These are phyloP conservation scores for Drosophila lacteicornis DNA, from an alignment of 1,140 invertebrate genomes.

Conservation along the genomic window DNA sequence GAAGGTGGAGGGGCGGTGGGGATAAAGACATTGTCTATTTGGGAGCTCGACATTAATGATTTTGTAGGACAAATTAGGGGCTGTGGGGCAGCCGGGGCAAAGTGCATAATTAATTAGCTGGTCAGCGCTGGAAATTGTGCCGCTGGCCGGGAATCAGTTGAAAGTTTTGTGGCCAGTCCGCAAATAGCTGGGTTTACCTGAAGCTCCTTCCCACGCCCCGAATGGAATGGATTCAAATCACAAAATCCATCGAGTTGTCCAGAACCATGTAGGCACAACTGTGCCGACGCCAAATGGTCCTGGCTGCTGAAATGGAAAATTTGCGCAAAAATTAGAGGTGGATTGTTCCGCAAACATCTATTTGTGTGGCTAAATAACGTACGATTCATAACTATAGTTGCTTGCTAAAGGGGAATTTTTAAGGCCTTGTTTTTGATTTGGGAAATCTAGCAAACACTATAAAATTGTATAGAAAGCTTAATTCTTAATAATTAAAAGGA, in stretches of 20 bases:
- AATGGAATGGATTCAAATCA: constrained; percentile 61
- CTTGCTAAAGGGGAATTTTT: not conserved
- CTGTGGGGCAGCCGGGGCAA: constrained; percentile 15
- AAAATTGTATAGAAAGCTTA: not conserved
- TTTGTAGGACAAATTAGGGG: constrained; percentile 52
- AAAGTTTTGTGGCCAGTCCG: constrained; percentile 43
- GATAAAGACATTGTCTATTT: constrained; percentile 66
- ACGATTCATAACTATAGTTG: constrained; percentile 8
- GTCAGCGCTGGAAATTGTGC: not conserved
- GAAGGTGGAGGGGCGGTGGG: not conserved
- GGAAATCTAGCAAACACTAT: not conserved
- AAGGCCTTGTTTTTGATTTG: not conserved
- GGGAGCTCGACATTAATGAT: constrained; percentile 67
- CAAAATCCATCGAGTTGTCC: constrained; percentile 82
- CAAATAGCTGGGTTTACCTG: constrained; percentile 65
- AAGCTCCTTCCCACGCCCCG: not conserved
- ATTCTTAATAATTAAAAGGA: no score
- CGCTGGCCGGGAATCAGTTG: constrained; percentile 31
- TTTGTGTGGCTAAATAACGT: constrained; percentile 1
- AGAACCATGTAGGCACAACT: constrained; percentile 76
- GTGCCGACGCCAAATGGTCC: constrained; percentile 79
- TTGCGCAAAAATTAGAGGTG: constrained; percentile 41
- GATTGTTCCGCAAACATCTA: constrained; percentile 14
- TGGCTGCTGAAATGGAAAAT: constrained; percentile 55
- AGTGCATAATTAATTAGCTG: constrained; percentile 78